phyloP scores from a whole-genome alignment of 2,888 invertebrate species.

The Drosophila paracracens region DNA sequence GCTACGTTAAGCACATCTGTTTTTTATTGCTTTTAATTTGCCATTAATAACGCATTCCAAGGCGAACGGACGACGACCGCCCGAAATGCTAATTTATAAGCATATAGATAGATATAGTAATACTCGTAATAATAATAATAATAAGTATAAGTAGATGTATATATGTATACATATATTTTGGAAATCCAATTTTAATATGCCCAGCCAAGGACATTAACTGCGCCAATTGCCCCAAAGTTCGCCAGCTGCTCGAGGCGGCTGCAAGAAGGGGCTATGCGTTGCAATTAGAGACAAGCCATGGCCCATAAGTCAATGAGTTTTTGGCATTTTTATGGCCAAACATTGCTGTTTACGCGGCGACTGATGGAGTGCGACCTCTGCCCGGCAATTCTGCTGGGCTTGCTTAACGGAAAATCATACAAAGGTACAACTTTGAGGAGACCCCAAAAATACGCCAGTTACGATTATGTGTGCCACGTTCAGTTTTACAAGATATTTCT shows the following conservation, averaged over 20 bases:
- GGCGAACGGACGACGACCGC: slow-evolving; percentile 60
- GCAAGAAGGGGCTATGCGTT: slow-evolving; percentile 4
- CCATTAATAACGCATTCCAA: slow-evolving; percentile 83
- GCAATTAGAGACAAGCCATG: slow-evolving; percentile 50
- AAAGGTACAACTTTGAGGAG: background rate
- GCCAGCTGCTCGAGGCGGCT: slow-evolving; percentile 17
- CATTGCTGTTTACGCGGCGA: slow-evolving; percentile 5
- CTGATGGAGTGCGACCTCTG: background rate
- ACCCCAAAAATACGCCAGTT: background rate
- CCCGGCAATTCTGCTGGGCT: background rate
- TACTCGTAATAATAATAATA: slow-evolving; percentile 49
- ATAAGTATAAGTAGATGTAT: slow-evolving; percentile 20
- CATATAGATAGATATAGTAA: slow-evolving; percentile 63
- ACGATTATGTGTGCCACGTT: background rate
- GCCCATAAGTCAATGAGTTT: slow-evolving; percentile 82
- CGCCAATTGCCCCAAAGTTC: slow-evolving; percentile 32
- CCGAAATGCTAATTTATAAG: slow-evolving; percentile 75
- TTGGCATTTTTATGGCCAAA: slow-evolving; percentile 80
- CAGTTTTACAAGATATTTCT: background rate
- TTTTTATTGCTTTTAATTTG: slow-evolving; percentile 84
- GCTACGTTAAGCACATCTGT: slow-evolving; percentile 84
- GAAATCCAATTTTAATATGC: slow-evolving; percentile 71
- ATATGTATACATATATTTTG: slow-evolving; percentile 22
- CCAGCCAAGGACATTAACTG: slow-evolving; percentile 52
- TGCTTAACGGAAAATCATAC: background rate